Percentiles rank a stretch among this genome's conserved stretches.
Conservation (phyloP, 2,797 vertebrate genomes). For the Pterois miles region DNA sequence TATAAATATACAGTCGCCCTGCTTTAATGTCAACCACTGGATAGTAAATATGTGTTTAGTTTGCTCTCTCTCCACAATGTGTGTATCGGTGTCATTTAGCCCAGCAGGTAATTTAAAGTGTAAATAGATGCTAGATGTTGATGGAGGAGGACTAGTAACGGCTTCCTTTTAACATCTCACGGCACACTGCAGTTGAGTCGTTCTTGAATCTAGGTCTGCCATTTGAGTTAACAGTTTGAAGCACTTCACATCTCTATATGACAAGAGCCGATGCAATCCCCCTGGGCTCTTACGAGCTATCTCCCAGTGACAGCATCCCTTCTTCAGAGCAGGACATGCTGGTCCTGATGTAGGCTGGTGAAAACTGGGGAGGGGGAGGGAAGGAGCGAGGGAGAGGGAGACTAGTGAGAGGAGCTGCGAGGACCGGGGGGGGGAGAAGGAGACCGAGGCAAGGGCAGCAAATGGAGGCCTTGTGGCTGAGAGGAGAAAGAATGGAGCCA, state of each 20-base stretch:
- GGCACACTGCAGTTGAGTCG: constrained; percentile 44
- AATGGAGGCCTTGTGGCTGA: constrained; percentile 45
- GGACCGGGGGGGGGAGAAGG: constrained; percentile 39
- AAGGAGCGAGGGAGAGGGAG: neutral
- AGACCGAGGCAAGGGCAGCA: constrained; percentile 21
- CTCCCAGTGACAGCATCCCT: constrained; percentile 72
- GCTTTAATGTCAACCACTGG: neutral
- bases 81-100: constrained; percentile 8
- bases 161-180: constrained; percentile 58
- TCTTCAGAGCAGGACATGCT: constrained; percentile 58
- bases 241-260: constrained; percentile 77
- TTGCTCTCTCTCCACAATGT: neutral
- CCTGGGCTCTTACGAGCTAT: constrained; percentile 75
- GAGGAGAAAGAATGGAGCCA: constrained; percentile 30
- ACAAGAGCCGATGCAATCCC: constrained; percentile 79
- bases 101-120: constrained; percentile 30
- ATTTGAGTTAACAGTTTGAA: constrained; percentile 79
- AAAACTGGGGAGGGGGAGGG: neutral
- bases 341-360: constrained; percentile 52
- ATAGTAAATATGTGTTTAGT: neutral
- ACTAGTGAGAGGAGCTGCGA: constrained; percentile 22
- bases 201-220: constrained; percentile 71
- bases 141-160: constrained; percentile 51
- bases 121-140: constrained; percentile 42
- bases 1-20: neutral